These are phyloP conservation scores for Erpobdella octoculata DNA, from an alignment of 2,888 invertebrate species.

Conservation along the genomic window DNA sequence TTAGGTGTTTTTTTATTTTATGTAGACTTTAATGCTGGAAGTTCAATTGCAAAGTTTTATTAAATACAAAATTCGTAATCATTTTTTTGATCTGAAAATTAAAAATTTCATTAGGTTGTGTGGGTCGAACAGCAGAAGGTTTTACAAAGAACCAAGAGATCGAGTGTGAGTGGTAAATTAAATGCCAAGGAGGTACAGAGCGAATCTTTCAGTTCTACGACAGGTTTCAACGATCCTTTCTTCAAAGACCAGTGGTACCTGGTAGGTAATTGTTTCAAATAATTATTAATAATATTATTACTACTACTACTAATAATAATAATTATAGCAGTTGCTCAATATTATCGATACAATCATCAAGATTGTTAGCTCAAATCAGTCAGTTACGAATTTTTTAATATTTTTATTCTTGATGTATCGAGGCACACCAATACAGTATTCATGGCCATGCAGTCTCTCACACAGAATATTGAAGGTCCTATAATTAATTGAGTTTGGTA, in stretches of 20 bases:
- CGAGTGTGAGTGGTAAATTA: conserved; percentile 40
- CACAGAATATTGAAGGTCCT: not conserved
- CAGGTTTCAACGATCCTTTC: conserved; percentile 42
- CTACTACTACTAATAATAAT: too few species aligned
- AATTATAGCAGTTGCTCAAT: too few species aligned
- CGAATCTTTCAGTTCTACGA: not conserved
- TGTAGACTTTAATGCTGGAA: too few species aligned
- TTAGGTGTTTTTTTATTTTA: not conserved
- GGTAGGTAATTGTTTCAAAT: conserved; percentile 39
- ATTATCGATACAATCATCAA: too few species aligned
- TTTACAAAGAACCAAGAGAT: conserved; percentile 41
- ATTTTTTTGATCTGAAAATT: not conserved
- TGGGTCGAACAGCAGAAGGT: conserved; percentile 44
- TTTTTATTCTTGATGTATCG: not conserved
- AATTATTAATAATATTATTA: too few species aligned
- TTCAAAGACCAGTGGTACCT: conserved; percentile 47
- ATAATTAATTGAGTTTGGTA: not conserved
- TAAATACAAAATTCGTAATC: too few species aligned
- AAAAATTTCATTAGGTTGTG: conserved; percentile 39
- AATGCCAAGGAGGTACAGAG: not conserved
- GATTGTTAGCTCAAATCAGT: too few species aligned
- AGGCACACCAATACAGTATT: not conserved
- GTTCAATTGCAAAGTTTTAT: too few species aligned
- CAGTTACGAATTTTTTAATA: not conserved
- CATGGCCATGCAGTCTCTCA: not conserved